Evolutionary conservation across 2,113 vertebrate genomes (phyloP), one percentile per base, ranked within the genome.

Genomic region (Pomatorhinus ruficollis): DNA sequence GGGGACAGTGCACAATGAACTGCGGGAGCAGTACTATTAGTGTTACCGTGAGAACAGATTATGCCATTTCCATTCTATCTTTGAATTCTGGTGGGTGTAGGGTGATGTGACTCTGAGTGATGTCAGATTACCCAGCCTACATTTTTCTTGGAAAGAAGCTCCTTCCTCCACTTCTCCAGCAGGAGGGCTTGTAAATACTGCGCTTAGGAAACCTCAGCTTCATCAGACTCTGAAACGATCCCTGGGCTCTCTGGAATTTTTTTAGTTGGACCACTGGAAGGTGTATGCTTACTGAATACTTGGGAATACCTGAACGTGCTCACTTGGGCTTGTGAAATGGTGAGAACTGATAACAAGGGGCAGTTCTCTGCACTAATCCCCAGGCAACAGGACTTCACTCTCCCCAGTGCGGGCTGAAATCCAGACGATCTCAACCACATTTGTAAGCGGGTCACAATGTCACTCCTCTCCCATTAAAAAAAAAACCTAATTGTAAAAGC

Each of bases 71-170:
- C 89, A 93, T 93, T 96, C 96, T 95, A 96, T 97, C 89, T 96
- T 85, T 70, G 94, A 81, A 87, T 89, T 88, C 93, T 63, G 88
- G 94, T 97, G 97, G 93, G 91, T 92, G 94, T 94, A 90, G 54
- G 72, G 63, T 81, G 95, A 97, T 95, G 91, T 89, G 95, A 95
- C 94, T 97, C 97, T 91, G 97, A 96, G 89, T 93, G 89, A 96
- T 95, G 94, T 92, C 87, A 91, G 88, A 91, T 93, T 96, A 95
- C 84, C 92, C 92, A 88, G 96, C 96, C 97, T 97, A 97, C 84
- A 89, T 95, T 95, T 97, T 96, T 97, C 97, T 95, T 96, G 96
- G 96, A 97, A 97, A 97, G 94, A 96, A 92, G 88, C 82, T 91
- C 61, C 84, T 95, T 94, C 92, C 81, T 95, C 76, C 83, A 72